Percentiles rank a stretch among this genome's conserved stretches.
phyloP scores from a whole-genome alignment of 2,888 invertebrate species.

The Podotricha telesiphe region DNA sequence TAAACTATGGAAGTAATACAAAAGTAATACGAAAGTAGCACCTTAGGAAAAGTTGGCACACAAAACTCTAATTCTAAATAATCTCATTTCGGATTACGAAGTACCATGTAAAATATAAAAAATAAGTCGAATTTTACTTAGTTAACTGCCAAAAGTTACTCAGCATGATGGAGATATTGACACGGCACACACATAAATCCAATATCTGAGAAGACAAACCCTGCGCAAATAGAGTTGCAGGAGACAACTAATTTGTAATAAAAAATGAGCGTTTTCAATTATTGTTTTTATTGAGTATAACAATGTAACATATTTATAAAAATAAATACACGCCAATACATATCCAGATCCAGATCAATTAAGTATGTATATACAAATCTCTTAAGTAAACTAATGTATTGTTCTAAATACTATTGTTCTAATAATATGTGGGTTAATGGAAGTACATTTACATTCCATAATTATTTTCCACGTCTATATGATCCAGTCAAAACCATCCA shows the following conservation, averaged over 20 bases:
- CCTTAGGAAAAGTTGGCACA: too few relatives aligned
- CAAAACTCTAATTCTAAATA: too few relatives aligned
- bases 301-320: neutral
- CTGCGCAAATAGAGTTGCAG: too few relatives aligned
- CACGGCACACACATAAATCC: too few relatives aligned
- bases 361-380: neutral
- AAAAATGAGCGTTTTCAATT: neutral
- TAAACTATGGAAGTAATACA: too few relatives aligned
- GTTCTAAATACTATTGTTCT: neutral
- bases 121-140: too few relatives aligned
- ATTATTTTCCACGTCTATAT: conserved; percentile 19
- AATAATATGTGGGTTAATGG: neutral
- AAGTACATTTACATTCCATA: neutral
- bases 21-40: too few relatives aligned
- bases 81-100: too few relatives aligned
- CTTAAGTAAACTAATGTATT: conserved; percentile 1
- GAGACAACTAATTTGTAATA: neutral
- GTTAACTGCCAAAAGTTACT: too few relatives aligned
- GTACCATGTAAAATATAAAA: too few relatives aligned
- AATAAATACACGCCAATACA: conserved; percentile 6
- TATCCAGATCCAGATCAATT: conserved; percentile 12
- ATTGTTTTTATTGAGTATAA: conserved; percentile 9
- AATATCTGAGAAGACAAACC: too few relatives aligned
- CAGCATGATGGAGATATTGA: too few relatives aligned
- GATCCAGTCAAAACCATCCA: conserved; percentile 11